Base-by-base conservation (phyloP, 92 coral and sea anemone species). In the Isaurus tuberculatus region DNA sequence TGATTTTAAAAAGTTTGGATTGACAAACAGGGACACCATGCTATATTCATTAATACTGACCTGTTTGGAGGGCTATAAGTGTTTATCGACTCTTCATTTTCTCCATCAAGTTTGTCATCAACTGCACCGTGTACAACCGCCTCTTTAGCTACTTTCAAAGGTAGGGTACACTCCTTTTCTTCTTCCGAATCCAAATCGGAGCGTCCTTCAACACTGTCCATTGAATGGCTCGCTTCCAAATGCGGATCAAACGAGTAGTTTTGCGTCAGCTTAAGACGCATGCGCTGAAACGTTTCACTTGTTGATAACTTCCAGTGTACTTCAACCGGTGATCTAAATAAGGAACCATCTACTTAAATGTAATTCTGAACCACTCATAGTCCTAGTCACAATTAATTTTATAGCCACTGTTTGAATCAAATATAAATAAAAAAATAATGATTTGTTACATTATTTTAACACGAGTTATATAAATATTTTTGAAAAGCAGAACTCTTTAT, bases 221-320 rank as follows among this genome's bases (percentile, higher is more conserved):
- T 94, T 64, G 86, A 68, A 29, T 73, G 90, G 53, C 99, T 96
- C 20, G 98, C 99, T 44, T 96, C 99, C 15, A 75, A n/a, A 79
- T 96, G 99, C 32, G 88, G 90, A n/a, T 84, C 88, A 37, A 91
- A 96, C 55, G 91, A 79, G 86, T 88, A 87, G 88, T 96, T 94
- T n/a, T 74, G 99, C 22, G 93, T 92, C 32, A 96, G 81, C 80
- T 91, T 96, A 42, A 96, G 86, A 42, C 99, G 98, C 99, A 96
- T 96, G 90, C 99, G 95, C 10, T 92, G 95, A 72, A 96, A 94
- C 57, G 90, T 96, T 73, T 96, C 99, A 8, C 90, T 90, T 55
- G 94, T 88, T 17, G 99, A 94, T 65, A 96, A 91, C 79, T 92
- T 96, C 99, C 99, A 96, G 85, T 90, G 89, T 22, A 70, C 37